phyloP scores from a whole-genome alignment of 2,888 invertebrate species.

The Tortrix viridana region DNA sequence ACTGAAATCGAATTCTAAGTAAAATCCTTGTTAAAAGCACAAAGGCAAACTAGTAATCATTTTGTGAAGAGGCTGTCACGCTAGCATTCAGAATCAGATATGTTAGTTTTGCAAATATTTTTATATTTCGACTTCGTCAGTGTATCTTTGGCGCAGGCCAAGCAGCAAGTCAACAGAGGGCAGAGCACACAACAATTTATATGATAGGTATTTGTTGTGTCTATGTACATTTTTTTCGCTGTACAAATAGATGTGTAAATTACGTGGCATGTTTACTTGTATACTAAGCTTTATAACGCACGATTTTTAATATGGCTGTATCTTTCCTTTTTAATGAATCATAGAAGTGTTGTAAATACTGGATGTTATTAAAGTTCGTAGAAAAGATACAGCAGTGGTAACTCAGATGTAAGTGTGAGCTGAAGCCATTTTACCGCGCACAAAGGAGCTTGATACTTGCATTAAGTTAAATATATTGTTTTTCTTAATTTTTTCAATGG shows the following conservation, averaged over 20 bases:
- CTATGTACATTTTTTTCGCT: slow-evolving; percentile 63
- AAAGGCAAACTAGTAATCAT: neutral
- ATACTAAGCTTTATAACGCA: slow-evolving; percentile 64
- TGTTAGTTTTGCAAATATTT: slow-evolving; percentile 33
- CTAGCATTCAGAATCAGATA: neutral
- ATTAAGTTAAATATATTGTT: slow-evolving; percentile 19
- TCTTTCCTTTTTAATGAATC: slow-evolving; percentile 8
- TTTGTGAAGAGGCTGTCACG: neutral
- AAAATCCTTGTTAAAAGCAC: slow-evolving; percentile 1
- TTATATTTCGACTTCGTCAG: slow-evolving; percentile 49
- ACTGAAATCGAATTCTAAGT: slow-evolving; percentile 8
- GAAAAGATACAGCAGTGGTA: slow-evolving; percentile 19
- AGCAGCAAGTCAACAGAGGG: slow-evolving; percentile 1
- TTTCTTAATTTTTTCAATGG: slow-evolving; percentile 1
- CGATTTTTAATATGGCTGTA: slow-evolving; percentile 48
- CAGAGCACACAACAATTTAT: slow-evolving; percentile 24
- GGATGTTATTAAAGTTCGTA: slow-evolving; percentile 7
- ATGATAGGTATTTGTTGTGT: slow-evolving; percentile 44
- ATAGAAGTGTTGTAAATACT: slow-evolving; percentile 23
- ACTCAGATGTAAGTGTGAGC: neutral
- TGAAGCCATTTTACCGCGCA: slow-evolving; percentile 20
- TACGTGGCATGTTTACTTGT: slow-evolving; percentile 68
- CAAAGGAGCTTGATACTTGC: slow-evolving; percentile 35
- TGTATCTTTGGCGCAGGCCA: slow-evolving; percentile 37
- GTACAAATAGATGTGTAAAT: slow-evolving; percentile 67